These are phyloP conservation scores for Leptinotarsa peninsularis DNA, from an alignment of 2,888 invertebrate genomes.

Conservation along the genomic window DNA sequence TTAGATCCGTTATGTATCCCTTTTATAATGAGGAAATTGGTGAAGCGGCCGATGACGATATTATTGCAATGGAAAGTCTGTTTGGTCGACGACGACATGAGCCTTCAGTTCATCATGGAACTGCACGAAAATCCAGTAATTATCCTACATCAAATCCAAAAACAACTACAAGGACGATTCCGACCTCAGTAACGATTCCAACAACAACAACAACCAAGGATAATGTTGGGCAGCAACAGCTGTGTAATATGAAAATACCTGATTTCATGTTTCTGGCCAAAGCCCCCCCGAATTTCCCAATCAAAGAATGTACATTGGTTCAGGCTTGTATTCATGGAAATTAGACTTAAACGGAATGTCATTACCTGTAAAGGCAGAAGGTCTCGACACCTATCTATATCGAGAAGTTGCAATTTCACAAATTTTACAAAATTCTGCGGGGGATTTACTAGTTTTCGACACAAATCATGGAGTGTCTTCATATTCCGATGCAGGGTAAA, in stretches of 20 bases:
- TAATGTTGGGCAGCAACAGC: not conserved
- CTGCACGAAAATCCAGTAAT: too few relatives aligned
- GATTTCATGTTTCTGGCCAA: not conserved
- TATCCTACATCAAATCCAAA: not conserved
- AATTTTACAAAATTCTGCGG: not conserved
- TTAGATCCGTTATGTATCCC: too few relatives aligned
- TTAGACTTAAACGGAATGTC: not conserved
- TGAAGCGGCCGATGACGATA: too few relatives aligned
- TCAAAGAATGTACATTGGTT: not conserved
- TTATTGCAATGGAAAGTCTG: too few relatives aligned
- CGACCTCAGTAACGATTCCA: not conserved
- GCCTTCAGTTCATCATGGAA: too few relatives aligned
- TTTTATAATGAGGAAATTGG: too few relatives aligned
- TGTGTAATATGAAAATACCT: not conserved
- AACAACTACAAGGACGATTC: not conserved
- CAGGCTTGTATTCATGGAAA: not conserved
- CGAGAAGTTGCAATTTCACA: not conserved
- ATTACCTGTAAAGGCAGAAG: not conserved
- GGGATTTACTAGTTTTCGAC: not conserved
- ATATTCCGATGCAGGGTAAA: not conserved
- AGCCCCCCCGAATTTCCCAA: not conserved
- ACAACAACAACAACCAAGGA: not conserved
- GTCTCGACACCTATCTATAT: not conserved
- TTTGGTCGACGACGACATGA: too few relatives aligned
- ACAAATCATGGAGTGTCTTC: not conserved